A percentile compares a stretch with the other conserved stretches of the same genome.
phyloP scores from a whole-genome alignment of 1,140 invertebrate genomes.

The Artemia franciscana region DNA sequence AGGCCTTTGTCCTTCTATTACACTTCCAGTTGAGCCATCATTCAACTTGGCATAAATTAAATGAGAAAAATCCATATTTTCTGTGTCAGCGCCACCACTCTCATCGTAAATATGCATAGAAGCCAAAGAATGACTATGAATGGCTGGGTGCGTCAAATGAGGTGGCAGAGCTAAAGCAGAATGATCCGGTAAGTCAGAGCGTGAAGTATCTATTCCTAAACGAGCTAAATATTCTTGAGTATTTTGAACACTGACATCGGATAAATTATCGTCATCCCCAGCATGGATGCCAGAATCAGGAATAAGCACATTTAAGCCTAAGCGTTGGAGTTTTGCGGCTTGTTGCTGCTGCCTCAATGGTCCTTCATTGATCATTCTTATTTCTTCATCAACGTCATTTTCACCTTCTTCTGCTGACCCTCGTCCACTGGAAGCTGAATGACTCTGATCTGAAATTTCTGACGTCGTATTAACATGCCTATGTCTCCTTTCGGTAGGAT shows the following conservation, averaged over 20 bases:
- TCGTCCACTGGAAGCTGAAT: slow-evolving; percentile 76
- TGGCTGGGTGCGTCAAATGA: background rate
- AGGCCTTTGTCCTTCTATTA: slow-evolving; percentile 29
- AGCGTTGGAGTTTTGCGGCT: slow-evolving; percentile 12
- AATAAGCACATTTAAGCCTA: slow-evolving; percentile 27
- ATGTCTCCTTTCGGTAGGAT: slow-evolving; percentile 32
- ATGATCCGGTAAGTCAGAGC: slow-evolving; percentile 2
- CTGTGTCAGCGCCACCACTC: slow-evolving; percentile 38
- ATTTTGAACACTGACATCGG: slow-evolving; percentile 77
- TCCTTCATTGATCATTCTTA: slow-evolving; percentile 88
- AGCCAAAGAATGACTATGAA: slow-evolving; percentile 29
- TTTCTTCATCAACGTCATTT: slow-evolving; percentile 74
- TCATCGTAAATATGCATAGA: slow-evolving; percentile 73
- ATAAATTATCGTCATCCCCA: slow-evolving; percentile 57
- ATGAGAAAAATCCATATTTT: slow-evolving; percentile 49
- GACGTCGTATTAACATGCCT: slow-evolving; percentile 51
- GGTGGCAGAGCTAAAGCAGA: background rate
- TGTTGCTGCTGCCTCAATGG: slow-evolving; percentile 26
- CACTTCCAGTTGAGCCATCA: slow-evolving; percentile 35
- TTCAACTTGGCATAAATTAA: slow-evolving; percentile 72
- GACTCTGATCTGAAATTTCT: slow-evolving; percentile 59
- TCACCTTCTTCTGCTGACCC: slow-evolving; percentile 81
- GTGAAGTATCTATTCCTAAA: slow-evolving; percentile 47
- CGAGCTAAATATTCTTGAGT: slow-evolving; percentile 87
- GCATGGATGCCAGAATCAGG: slow-evolving; percentile 41